Percentiles rank a stretch among this genome's conserved stretches.
phyloP scores from a whole-genome alignment of 2,113 vertebrate genomes.

The Cyphomyrus discorhynchus region DNA sequence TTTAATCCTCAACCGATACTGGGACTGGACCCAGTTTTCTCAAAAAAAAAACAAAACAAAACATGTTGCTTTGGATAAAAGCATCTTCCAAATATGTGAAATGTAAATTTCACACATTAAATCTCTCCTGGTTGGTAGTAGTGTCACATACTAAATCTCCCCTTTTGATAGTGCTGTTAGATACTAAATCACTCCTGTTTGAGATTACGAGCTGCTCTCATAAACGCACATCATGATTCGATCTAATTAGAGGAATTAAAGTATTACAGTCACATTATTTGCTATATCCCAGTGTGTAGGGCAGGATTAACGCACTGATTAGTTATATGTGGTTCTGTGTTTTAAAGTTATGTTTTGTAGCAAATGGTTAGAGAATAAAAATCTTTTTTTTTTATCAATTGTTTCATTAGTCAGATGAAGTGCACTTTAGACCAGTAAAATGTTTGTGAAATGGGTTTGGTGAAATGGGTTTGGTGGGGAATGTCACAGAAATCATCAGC shows the following conservation, averaged over 20 bases:
- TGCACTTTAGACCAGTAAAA: background rate
- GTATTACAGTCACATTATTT: background rate
- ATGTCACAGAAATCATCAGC: background rate
- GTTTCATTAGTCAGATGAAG: background rate
- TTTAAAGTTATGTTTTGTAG: background rate
- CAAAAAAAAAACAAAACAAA: too few relatives aligned
- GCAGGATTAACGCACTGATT: background rate
- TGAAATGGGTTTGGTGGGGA: background rate
- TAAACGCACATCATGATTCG: background rate
- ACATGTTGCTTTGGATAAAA: background rate
- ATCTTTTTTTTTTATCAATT: background rate
- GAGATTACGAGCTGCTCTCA: background rate
- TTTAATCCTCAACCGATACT: background rate
- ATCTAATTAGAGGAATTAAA: slow-evolving; percentile 6
- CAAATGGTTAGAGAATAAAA: background rate
- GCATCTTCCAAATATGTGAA: background rate
- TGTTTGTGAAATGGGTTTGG: background rate
- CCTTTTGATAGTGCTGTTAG: background rate
- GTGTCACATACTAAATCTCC: background rate
- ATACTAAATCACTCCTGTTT: background rate
- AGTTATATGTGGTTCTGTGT: background rate
- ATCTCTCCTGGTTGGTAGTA: background rate
- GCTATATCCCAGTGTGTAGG: background rate
- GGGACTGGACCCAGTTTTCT: background rate
- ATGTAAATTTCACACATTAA: background rate